Evolutionary conservation across 2,113 vertebrate genomes (phyloP).

Genomic region (Myiopsitta monachus): DNA sequence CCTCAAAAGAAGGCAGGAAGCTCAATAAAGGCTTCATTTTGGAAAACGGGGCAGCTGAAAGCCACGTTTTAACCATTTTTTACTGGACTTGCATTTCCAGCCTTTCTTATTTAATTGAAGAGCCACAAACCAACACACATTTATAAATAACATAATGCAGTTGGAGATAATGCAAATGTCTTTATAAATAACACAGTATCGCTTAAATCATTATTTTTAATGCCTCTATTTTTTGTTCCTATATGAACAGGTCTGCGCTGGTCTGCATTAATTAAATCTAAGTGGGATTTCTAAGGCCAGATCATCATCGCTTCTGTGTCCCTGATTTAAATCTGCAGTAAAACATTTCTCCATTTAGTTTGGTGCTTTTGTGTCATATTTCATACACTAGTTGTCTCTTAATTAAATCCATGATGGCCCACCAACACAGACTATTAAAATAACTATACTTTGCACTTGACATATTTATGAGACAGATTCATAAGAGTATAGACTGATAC

Average conservation of each 20-base stretch:
- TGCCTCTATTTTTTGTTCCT: slow-evolving; percentile 41
- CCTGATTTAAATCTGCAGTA: slow-evolving; percentile 80
- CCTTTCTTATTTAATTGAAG: slow-evolving; percentile 68
- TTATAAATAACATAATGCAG: slow-evolving; percentile 70
- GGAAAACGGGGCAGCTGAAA: background rate
- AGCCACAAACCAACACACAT: slow-evolving; percentile 29
- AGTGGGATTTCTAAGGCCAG: slow-evolving; percentile 73
- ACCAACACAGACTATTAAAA: slow-evolving; percentile 84
- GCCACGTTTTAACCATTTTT: slow-evolving; percentile 58
- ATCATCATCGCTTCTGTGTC: slow-evolving; percentile 73
- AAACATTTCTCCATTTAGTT: slow-evolving; percentile 82
- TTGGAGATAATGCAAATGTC: slow-evolving; percentile 69
- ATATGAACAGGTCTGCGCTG: slow-evolving; percentile 61
- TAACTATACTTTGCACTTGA: slow-evolving; percentile 81
- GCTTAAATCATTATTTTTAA: slow-evolving; percentile 74
- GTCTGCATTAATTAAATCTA: slow-evolving; percentile 77
- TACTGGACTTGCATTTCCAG: slow-evolving; percentile 30
- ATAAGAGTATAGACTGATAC: slow-evolving; percentile 78
- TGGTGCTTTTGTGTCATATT: slow-evolving; percentile 79
- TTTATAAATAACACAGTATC: slow-evolving; percentile 71
- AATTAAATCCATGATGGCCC: slow-evolving; percentile 83
- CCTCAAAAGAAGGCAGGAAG: background rate
- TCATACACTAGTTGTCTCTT: slow-evolving; percentile 83
- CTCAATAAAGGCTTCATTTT: background rate
- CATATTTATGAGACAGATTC: slow-evolving; percentile 82